A percentile compares a stretch with the other conserved stretches of the same genome.
These are phyloP conservation scores for Xenotilapia longispinis DNA, from an alignment of 2,113 vertebrate species.

Conservation along the genomic window DNA sequence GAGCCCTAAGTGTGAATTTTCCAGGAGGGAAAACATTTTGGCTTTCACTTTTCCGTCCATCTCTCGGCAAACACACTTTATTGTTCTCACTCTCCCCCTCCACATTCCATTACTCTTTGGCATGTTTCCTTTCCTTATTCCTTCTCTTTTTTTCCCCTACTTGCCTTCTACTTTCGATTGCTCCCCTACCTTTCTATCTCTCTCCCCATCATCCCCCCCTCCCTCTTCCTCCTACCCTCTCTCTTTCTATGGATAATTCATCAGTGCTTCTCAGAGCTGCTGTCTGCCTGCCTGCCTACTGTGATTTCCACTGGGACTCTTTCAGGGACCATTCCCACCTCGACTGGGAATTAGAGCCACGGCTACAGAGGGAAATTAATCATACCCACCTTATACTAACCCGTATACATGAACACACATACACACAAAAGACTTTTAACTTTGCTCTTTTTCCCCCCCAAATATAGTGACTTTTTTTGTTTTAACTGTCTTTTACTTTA, in stretches of 20 bases:
- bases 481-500: not conserved
- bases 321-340: slow-evolving; percentile 62
- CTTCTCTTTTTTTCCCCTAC: not conserved
- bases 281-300: slow-evolving; percentile 56
- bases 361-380: slow-evolving; percentile 67
- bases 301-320: slow-evolving; percentile 75
- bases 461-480: not conserved
- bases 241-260: slow-evolving; percentile 63
- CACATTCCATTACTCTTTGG: not conserved
- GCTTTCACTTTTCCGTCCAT: not conserved
- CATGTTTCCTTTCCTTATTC: not conserved
- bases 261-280: slow-evolving; percentile 60
- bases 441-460: not conserved
- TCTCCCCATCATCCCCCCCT: not conserved
- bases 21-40: not conserved
- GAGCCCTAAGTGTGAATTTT: not conserved
- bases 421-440: not conserved
- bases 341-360: slow-evolving; percentile 66
- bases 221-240: not conserved
- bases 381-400: slow-evolving; percentile 52
- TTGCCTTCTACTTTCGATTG: not conserved
- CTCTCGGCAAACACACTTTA: not conserved
- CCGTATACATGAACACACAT: not conserved
- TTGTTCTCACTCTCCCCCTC: not conserved
- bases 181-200: not conserved